phyloP scores from a whole-genome alignment of 2,888 invertebrate genomes.

The Aricia artaxerxes region DNA sequence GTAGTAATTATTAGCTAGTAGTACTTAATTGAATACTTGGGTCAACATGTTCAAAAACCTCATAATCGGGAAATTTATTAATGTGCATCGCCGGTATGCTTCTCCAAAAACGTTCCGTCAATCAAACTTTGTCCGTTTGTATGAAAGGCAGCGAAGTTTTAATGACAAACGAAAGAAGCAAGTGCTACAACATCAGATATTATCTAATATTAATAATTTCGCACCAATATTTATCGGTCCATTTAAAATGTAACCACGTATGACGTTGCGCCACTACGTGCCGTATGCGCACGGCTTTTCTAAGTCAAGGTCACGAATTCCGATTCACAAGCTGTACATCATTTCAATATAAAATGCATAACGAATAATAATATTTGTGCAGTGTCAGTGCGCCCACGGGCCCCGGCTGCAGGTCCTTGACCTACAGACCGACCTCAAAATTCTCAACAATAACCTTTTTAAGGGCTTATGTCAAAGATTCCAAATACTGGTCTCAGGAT shows the following conservation, averaged over 20 bases:
- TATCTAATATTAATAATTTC: slow-evolving; percentile 4
- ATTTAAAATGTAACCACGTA: slow-evolving; percentile 30
- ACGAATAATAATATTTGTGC: slow-evolving; percentile 27
- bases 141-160: not conserved
- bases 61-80: too few species aligned
- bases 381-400: not conserved
- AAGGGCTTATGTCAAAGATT: not conserved
- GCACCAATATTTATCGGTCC: not conserved
- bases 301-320: slow-evolving; percentile 28
- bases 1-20: too few species aligned
- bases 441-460: not conserved
- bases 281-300: slow-evolving; percentile 19
- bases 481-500: not conserved
- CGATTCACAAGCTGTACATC: slow-evolving; percentile 22
- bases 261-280: slow-evolving; percentile 19
- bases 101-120: not conserved
- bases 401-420: not conserved
- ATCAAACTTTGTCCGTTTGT: too few species aligned
- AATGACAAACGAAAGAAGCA: not conserved
- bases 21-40: too few species aligned
- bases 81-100: not conserved
- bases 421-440: not conserved
- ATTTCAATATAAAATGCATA: slow-evolving; percentile 31
- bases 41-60: too few species aligned
- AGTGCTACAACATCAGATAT: not conserved